These are phyloP conservation scores for Pristionchus fissidentatus DNA, from an alignment of 2,888 invertebrate genomes.

Conservation along the genomic window DNA sequence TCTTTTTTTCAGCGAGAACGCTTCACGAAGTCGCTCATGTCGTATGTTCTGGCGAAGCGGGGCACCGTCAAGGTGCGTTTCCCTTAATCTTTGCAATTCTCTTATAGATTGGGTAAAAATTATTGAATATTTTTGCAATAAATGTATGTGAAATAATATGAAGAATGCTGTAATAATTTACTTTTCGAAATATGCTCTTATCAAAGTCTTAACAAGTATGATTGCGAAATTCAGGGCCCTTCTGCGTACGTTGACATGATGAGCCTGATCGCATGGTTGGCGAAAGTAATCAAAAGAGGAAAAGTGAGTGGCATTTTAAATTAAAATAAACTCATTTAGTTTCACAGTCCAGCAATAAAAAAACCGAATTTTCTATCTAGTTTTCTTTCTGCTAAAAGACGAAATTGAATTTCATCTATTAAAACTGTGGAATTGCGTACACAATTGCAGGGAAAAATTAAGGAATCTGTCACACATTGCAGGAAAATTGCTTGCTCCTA, in stretches of 20 bases:
- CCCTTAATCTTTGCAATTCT: neutral
- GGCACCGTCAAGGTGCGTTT: neutral
- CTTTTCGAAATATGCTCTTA: neutral
- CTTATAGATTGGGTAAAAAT: no score
- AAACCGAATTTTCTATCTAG: no score
- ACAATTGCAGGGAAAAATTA: no score
- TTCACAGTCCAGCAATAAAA: no score
- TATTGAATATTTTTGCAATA: no score
- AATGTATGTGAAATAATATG: no score
- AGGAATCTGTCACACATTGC: no score
- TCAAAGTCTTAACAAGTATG: neutral
- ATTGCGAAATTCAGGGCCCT: neutral
- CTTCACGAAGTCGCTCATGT: slow-evolving; percentile 40
- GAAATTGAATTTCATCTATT: no score
- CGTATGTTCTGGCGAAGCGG: slow-evolving; percentile 9
- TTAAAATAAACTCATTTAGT: neutral
- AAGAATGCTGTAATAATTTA: no score
- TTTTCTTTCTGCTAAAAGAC: no score
- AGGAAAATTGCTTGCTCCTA: slow-evolving; percentile 22
- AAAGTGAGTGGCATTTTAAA: neutral
- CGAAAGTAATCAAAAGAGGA: neutral
- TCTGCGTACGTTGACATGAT: neutral
- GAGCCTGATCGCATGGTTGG: neutral
- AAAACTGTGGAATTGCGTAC: no score
- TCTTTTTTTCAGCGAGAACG: slow-evolving; percentile 15